A percentile compares a stretch with the other conserved stretches of the same genome.
phyloP scores from a whole-genome alignment of 2,797 vertebrate species.

The Coluber constrictor region DNA sequence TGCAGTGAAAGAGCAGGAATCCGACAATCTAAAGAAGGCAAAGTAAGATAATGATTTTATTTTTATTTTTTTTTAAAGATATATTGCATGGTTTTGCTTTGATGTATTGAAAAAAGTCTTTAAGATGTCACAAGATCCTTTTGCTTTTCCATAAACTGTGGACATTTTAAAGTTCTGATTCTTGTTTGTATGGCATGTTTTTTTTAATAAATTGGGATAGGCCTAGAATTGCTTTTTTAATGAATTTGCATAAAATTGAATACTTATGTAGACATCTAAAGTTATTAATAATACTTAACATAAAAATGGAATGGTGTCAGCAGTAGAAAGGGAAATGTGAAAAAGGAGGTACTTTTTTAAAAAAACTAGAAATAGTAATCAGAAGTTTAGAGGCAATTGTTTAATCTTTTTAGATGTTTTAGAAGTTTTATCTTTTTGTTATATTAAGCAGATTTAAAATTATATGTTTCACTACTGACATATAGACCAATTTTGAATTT shows the following conservation, averaged over 20 bases:
- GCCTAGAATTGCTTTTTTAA: not conserved
- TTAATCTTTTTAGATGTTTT: not conserved
- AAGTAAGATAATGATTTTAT: constrained; percentile 80
- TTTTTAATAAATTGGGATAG: not conserved
- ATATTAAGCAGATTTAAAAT: not conserved
- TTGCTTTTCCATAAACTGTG: constrained; percentile 27
- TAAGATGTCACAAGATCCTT: constrained; percentile 3
- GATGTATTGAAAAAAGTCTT: not conserved
- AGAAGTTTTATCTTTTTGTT: not conserved
- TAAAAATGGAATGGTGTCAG: not conserved
- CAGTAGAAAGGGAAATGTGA: not conserved
- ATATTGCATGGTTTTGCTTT: constrained; percentile 52
- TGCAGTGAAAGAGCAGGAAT: constrained; percentile 85
- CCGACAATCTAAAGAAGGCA: constrained; percentile 78
- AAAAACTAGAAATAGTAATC: not conserved
- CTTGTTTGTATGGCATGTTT: not conserved
- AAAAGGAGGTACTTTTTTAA: not conserved
- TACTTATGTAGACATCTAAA: not conserved
- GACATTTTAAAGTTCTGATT: not conserved
- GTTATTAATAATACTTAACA: not conserved
- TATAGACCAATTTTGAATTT: not conserved
- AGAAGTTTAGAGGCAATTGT: not conserved
- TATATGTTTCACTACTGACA: not conserved
- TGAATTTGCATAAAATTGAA: not conserved
- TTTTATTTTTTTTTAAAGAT: constrained; percentile 5